Evolutionary conservation across 2,113 vertebrate species (phyloP).

Genomic region (Ondatra zibethicus): DNA sequence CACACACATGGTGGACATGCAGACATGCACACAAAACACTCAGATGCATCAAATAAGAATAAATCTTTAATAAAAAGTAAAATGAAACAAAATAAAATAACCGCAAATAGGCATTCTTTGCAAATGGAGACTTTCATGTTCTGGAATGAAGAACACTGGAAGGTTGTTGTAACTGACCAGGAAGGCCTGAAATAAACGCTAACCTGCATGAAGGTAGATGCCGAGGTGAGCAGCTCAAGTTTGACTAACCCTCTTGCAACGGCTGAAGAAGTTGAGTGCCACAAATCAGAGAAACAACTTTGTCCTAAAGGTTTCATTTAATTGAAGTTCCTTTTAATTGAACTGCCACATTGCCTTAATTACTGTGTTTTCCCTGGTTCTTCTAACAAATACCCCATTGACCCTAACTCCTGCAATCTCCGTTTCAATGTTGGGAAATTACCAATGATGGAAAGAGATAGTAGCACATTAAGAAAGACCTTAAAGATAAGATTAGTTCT

Average conservation of each 20-base stretch:
- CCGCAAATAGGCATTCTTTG: neutral
- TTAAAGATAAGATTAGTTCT: conserved; percentile 2
- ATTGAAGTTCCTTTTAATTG: conserved; percentile 42
- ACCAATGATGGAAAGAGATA: neutral
- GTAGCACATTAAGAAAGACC: neutral
- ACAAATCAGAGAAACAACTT: neutral
- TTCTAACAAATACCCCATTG: conserved; percentile 2
- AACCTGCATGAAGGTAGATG: neutral
- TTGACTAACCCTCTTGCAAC: neutral
- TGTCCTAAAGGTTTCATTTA: conserved; percentile 40
- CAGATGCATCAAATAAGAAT: neutral
- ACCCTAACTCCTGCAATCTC: neutral
- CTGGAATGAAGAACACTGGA: neutral
- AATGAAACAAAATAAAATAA: conserved; percentile 49
- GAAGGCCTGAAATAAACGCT: neutral
- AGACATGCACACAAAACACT: neutral
- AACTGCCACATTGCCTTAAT: conserved; percentile 37
- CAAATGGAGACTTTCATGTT: conserved; percentile 33
- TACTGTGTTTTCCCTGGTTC: neutral
- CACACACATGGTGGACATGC: neutral
- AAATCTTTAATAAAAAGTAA: neutral
- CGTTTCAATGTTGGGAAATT: conserved; percentile 33
- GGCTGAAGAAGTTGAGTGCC: neutral
- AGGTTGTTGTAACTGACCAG: neutral
- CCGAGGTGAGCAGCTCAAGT: neutral